A percentile compares a stretch with the other conserved stretches of the same genome.
These are phyloP conservation scores for Rotaria macrura DNA, from an alignment of 2,888 invertebrate species.

Conservation along the genomic window DNA sequence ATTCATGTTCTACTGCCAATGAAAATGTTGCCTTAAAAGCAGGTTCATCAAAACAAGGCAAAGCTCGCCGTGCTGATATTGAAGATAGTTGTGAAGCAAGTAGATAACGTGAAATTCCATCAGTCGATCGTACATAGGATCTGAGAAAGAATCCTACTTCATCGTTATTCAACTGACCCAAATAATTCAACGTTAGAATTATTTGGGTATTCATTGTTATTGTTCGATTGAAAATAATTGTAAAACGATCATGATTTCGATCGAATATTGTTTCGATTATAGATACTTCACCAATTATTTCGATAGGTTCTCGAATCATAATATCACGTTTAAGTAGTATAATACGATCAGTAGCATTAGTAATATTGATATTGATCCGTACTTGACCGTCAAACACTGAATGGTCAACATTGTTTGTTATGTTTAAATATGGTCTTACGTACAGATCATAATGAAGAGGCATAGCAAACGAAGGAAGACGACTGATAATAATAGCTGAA, in stretches of 20 bases:
- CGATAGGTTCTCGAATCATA: not conserved
- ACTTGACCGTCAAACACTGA: slow-evolving; percentile 20
- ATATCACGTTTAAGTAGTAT: not conserved
- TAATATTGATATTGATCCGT: not conserved
- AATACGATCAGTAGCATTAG: not conserved
- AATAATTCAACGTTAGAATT: slow-evolving; percentile 9
- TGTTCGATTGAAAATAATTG: slow-evolving; percentile 17
- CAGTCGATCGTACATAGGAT: slow-evolving; percentile 17
- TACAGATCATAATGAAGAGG: too few species aligned
- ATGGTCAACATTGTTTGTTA: not conserved
- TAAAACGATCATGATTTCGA: not conserved
- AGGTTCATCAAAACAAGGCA: slow-evolving; percentile 25
- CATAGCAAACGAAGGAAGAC: too few species aligned
- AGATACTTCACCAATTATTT: not conserved
- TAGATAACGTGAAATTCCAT: not conserved
- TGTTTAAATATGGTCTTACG: not conserved
- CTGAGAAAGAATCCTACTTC: slow-evolving; percentile 25
- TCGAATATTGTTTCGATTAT: not conserved
- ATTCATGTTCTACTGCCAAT: not conserved
- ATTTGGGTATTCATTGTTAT: not conserved
- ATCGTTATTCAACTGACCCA: slow-evolving; percentile 19
- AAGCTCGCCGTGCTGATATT: not conserved
- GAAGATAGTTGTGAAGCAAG: not conserved
- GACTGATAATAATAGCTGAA: too few species aligned
- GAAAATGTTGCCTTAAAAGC: not conserved